These are phyloP conservation scores for Agonum fuliginosum DNA, from an alignment of 2,888 invertebrate species.

Conservation along the genomic window DNA sequence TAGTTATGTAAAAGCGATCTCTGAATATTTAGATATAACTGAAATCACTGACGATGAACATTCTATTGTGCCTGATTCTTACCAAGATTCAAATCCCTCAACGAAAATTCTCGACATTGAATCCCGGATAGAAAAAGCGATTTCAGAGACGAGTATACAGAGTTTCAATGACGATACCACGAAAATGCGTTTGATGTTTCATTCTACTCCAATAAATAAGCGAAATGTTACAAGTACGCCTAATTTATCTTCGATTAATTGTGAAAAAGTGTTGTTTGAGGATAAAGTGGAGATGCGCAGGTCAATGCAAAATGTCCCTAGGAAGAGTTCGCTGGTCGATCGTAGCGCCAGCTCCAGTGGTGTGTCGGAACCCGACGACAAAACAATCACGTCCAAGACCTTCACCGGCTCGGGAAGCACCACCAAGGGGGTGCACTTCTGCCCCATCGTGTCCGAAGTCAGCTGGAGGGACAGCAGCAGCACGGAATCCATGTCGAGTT, in stretches of 20 bases:
- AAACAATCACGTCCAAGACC: conserved; percentile 67
- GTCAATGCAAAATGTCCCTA: conserved; percentile 78
- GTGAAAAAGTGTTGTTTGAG: conserved; percentile 56
- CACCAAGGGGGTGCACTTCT: conserved; percentile 82
- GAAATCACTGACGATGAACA: conserved; percentile 74
- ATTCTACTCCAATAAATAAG: conserved; percentile 66
- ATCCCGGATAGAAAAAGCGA: conserved; percentile 69
- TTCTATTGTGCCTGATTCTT: conserved; percentile 71
- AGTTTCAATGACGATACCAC: conserved; percentile 65
- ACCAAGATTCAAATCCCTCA: conserved; percentile 71
- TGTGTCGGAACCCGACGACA: conserved; percentile 69
- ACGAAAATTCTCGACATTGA: conserved; percentile 70
- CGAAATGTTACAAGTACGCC: conserved; percentile 76
- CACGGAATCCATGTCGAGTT: conserved; percentile 64
- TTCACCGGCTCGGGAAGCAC: conserved; percentile 67
- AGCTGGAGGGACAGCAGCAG: conserved; percentile 79
- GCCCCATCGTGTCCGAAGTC: conserved; percentile 86
- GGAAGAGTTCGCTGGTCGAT: conserved; percentile 72
- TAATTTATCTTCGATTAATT: conserved; percentile 74
- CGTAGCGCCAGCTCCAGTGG: conserved; percentile 70
- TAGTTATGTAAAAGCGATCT: conserved; percentile 71
- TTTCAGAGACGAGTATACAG: conserved; percentile 70
- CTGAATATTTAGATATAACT: conserved; percentile 66
- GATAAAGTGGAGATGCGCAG: conserved; percentile 74
- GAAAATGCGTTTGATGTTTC: conserved; percentile 65